Evolutionary conservation across 2,113 vertebrate species (phyloP).

Genomic region (Tragelaphus imberbis): DNA sequence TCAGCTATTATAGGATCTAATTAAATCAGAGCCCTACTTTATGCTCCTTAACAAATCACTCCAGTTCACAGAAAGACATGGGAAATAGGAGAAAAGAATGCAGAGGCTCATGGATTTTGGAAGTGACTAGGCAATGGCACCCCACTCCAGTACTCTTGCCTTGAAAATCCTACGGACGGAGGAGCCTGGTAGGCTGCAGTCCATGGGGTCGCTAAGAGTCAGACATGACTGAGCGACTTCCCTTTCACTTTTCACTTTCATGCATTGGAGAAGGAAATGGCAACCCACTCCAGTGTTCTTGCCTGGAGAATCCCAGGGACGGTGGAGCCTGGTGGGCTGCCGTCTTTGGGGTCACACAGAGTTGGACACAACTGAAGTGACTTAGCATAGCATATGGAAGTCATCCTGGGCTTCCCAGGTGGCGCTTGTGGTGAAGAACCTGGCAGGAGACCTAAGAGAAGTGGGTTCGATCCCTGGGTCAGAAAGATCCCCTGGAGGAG

Average conservation of each 20-base stretch:
- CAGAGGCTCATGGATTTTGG: background rate
- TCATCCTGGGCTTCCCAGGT: background rate
- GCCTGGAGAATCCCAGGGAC: too few relatives aligned
- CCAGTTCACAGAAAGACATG: background rate
- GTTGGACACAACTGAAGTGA: accelerated
- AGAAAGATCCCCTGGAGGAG: background rate
- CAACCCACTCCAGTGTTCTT: too few relatives aligned
- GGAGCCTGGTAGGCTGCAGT: too few relatives aligned
- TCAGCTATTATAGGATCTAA: background rate
- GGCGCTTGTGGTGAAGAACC: background rate
- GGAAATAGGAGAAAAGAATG: background rate
- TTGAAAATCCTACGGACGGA: too few relatives aligned
- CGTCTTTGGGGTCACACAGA: background rate
- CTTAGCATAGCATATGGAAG: background rate
- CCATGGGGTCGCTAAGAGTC: too few relatives aligned
- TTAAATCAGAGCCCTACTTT: background rate
- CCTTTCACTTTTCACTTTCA: too few relatives aligned
- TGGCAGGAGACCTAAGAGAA: background rate
- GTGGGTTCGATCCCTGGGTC: background rate
- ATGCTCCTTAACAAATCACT: background rate
- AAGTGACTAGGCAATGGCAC: background rate
- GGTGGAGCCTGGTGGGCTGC: too few relatives aligned
- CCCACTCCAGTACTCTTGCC: too few relatives aligned
- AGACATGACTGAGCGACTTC: too few relatives aligned
- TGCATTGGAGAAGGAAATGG: background rate